Conservation (phyloP, 2,113 vertebrate genomes). For the Phrynocephalus versicolor region DNA sequence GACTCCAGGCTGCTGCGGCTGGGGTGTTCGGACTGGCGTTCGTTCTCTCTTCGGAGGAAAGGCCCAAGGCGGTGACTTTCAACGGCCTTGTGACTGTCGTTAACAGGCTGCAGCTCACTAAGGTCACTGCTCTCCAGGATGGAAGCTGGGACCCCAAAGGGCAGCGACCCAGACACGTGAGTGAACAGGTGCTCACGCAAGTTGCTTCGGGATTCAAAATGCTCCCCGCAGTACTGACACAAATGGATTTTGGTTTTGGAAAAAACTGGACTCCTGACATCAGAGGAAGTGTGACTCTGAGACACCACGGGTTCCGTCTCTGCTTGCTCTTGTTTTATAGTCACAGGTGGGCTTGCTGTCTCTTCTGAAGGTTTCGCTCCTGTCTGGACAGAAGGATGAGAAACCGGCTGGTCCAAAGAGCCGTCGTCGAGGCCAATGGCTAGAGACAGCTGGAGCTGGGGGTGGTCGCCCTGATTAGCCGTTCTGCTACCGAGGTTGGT, state of each 20-base stretch:
- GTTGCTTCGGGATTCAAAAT: constrained; percentile 83
- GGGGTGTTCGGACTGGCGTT: constrained; percentile 69
- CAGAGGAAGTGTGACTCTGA: constrained; percentile 69
- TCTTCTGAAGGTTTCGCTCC: constrained; percentile 79
- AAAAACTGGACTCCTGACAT: constrained; percentile 67
- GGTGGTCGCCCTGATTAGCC: constrained; percentile 68
- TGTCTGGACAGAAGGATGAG: constrained; percentile 64
- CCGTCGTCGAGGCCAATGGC: constrained; percentile 84
- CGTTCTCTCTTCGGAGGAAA: constrained; percentile 70
- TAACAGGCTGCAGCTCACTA: constrained; percentile 77
- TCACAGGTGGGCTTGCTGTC: constrained; percentile 71
- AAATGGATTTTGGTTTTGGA: constrained; percentile 79
- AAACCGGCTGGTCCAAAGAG: constrained; percentile 71
- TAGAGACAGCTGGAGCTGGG: constrained; percentile 83
- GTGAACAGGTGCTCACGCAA: constrained; percentile 90
- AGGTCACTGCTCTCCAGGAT: constrained; percentile 83
- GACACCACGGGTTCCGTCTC: constrained; percentile 78
- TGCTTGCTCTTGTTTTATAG: constrained; percentile 88
- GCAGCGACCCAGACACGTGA: constrained; percentile 82
- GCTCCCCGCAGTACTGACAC: constrained; percentile 92
- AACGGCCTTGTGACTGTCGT: constrained; percentile 64
- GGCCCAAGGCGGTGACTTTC: constrained; percentile 68
- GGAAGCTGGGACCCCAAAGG: constrained; percentile 78
- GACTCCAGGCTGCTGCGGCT: constrained; percentile 79
- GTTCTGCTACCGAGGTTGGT: constrained; percentile 67